Conservation (phyloP, 2,888 invertebrate species). For the Aspidiotus rigidus region DNA sequence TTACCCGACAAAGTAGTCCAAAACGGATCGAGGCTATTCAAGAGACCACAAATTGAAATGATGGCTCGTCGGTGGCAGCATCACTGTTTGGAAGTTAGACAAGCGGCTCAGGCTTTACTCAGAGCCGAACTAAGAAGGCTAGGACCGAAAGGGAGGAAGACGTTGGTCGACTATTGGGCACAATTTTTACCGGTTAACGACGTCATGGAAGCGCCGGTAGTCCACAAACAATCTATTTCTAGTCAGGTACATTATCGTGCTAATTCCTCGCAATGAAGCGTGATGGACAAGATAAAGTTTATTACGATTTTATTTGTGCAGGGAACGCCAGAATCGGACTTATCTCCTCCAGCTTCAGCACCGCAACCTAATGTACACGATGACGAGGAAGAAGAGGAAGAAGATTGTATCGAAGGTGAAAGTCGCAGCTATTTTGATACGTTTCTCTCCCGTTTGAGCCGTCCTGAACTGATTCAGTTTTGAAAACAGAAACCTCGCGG, state of each 20-base stretch:
- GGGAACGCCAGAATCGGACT: slow-evolving; percentile 21
- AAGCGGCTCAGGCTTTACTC: slow-evolving; percentile 91
- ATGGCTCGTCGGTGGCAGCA: slow-evolving; percentile 98
- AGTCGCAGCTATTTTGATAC: background rate
- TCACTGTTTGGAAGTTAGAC: slow-evolving; percentile 91
- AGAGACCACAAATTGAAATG: slow-evolving; percentile 95
- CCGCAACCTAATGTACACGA: slow-evolving; percentile 48
- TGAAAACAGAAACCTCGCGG: no score
- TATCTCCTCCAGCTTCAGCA: slow-evolving; percentile 27
- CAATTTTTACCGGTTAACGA: slow-evolving; percentile 85
- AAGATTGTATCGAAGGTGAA: slow-evolving; percentile 64
- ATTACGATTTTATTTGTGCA: background rate
- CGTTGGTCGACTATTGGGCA: slow-evolving; percentile 90
- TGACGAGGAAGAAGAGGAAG: slow-evolving; percentile 71
- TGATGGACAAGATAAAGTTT: background rate
- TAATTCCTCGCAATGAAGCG: no score
- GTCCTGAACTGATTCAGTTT: no score
- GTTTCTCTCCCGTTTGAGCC: no score
- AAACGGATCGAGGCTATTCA: slow-evolving; percentile 66
- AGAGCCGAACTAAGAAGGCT: slow-evolving; percentile 84
- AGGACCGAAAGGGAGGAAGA: slow-evolving; percentile 82
- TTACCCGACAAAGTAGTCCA: slow-evolving; percentile 78
- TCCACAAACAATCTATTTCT: slow-evolving; percentile 29
- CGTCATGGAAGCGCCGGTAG: slow-evolving; percentile 15
- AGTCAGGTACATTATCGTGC: slow-evolving; percentile 23